phyloP scores from a whole-genome alignment of 2,113 vertebrate genomes.

The Myotis davidii region DNA sequence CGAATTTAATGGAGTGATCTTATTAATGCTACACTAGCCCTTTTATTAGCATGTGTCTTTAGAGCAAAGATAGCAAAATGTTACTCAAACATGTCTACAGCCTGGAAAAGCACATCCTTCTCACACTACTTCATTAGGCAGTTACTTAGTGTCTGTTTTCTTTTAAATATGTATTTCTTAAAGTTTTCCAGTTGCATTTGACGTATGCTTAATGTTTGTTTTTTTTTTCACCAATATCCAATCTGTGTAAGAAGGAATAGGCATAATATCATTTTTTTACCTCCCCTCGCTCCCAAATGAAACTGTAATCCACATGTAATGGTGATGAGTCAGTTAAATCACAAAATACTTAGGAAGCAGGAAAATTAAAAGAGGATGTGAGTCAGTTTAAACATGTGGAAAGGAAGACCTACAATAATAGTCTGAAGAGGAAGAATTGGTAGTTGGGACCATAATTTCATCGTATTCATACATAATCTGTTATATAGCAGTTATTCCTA shows the following conservation, averaged over 20 bases:
- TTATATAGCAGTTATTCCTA: neutral
- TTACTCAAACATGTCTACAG: neutral
- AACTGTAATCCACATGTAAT: constrained; percentile 28
- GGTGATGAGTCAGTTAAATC: neutral
- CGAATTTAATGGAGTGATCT: constrained; percentile 51
- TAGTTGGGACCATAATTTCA: neutral
- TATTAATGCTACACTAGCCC: constrained; percentile 50
- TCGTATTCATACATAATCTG: neutral
- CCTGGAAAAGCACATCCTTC: neutral
- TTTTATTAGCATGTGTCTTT: constrained; percentile 40
- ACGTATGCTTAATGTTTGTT: neutral
- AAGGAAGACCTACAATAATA: neutral
- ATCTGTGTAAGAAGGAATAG: constrained; percentile 22
- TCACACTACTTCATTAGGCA: constrained; percentile 46
- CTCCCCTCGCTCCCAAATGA: neutral
- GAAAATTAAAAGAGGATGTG: neutral
- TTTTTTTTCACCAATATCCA: constrained; percentile 38
- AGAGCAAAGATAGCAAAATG: constrained; percentile 11
- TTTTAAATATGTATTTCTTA: no score
- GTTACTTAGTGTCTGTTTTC: constrained; percentile 36
- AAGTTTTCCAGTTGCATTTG: neutral
- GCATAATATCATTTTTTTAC: constrained; percentile 25
- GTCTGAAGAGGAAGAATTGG: neutral
- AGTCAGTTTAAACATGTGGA: neutral
- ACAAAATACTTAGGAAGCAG: neutral